Conservation (phyloP, 2,797 vertebrate species). For the Semotilus atromaculatus region DNA sequence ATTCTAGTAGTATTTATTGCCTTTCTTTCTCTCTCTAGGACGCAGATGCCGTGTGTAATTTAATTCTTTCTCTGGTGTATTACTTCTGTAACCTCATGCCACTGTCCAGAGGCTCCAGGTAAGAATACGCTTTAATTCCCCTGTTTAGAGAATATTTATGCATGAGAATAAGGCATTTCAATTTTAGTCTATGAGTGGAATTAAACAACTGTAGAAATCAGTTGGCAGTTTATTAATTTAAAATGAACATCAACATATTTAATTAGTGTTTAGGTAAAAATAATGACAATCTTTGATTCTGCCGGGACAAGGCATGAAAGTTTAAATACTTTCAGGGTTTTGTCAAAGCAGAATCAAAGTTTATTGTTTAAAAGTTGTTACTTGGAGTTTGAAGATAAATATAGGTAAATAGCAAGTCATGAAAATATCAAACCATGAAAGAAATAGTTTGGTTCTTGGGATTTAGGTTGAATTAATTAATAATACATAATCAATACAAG, state of each 20-base stretch:
- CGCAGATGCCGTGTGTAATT: conserved; percentile 93
- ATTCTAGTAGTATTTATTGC: not conserved
- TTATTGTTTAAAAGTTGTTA: not conserved
- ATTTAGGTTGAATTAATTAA: not conserved
- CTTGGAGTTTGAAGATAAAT: not conserved
- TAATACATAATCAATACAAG: not conserved
- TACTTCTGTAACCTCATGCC: conserved; percentile 99
- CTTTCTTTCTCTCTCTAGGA: conserved; percentile 77
- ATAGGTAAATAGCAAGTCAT: not conserved
- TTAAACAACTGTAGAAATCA: not conserved
- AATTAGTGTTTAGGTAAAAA: not conserved
- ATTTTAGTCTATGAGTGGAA: not conserved
- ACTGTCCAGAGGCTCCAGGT: conserved; percentile 93
- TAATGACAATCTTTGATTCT: not conserved
- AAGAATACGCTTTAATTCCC: not conserved
- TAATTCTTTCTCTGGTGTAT: conserved; percentile 95
- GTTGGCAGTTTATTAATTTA: not conserved
- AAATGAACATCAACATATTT: not conserved
- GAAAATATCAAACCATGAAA: not conserved
- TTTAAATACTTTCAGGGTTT: not conserved
- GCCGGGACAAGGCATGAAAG: not conserved
- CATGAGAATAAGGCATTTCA: not conserved
- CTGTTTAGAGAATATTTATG: not conserved
- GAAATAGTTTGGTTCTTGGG: not conserved
- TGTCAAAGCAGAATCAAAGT: not conserved